phyloP scores from a whole-genome alignment of 1,140 invertebrate genomes.

The Hestina assimilis region DNA sequence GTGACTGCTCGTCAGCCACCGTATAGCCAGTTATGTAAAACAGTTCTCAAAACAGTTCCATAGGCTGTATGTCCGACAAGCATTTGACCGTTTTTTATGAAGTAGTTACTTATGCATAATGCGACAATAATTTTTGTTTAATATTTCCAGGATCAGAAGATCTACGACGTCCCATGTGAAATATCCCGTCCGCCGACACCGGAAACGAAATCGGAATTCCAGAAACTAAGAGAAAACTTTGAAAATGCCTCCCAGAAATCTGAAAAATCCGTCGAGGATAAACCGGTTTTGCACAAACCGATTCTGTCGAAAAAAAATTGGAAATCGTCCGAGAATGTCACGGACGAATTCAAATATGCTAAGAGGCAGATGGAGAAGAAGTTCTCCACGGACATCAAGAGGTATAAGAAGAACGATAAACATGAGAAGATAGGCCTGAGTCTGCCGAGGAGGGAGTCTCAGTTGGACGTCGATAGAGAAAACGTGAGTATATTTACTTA shows the following conservation, averaged over 20 bases:
- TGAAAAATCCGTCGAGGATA: constrained; percentile 1
- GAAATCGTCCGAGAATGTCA: constrained; percentile 53
- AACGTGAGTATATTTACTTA: constrained; percentile 52
- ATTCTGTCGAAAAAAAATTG: constrained; percentile 36
- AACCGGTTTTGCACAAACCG: constrained; percentile 25
- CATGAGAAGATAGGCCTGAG: constrained; percentile 19
- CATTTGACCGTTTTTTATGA: neutral
- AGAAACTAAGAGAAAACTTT: constrained; percentile 52
- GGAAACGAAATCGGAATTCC: constrained; percentile 44
- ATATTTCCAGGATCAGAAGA: constrained; percentile 57
- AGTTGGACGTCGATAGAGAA: constrained; percentile 61
- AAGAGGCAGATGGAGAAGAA: constrained; percentile 40
- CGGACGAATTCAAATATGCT: constrained; percentile 37
- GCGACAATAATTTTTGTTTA: neutral
- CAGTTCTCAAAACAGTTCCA: no score
- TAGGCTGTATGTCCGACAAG: no score
- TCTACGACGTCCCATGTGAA: constrained; percentile 66
- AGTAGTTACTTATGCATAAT: neutral
- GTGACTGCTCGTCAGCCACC: no score
- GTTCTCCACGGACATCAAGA: constrained; percentile 48
- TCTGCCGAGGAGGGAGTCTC: constrained; percentile 41
- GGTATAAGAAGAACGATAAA: constrained; percentile 36
- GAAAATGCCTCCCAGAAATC: constrained; percentile 34
- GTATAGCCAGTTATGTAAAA: no score
- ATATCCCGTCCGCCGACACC: constrained; percentile 31